Base-by-base conservation (phyloP, 2,888 invertebrate genomes). In the Merodon equestris region DNA sequence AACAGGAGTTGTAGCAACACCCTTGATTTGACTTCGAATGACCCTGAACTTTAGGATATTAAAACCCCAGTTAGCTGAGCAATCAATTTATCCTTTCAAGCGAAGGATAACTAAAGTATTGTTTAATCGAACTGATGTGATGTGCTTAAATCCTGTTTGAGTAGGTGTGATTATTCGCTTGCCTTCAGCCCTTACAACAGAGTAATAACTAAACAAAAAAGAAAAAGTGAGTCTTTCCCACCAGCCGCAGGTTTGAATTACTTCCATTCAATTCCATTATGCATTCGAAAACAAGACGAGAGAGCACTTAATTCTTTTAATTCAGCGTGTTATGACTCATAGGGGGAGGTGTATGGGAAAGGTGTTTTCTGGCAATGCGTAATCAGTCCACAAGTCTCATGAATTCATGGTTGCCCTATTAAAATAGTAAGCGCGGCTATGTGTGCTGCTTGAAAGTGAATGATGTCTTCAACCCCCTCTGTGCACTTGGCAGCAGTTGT, bases 261-360 rank as follows among this genome's bases (percentile, higher is more conserved):
- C 63, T 18, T 72, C 72, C 72, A 72, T 77, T 79, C 70, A 64
- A 58, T 18, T 72, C 72, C 72, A 72, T 77, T 77, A 73, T 77
- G 63, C 72, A 73, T 77, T 72, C 50, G 66, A 68, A 64, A 27
- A 27, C 2, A 27, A 27, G 40, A 9, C 5, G 9, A 40, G n/a
- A 77, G 74, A 79, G 66, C 73, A 79, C 79, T 79, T 79, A 79
- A 79, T 74, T 70, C 74, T 73, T 70, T 70, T 68, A 68, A 79
- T 74, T 74, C 60, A 60, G 73, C 68, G 74, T 79, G 38, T 10
- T 64, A 79, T 79, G 79, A 79, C 63, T 79, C 79, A 79, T 70
- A 68, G 74, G 79, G 50, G 60, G 60, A 58, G 70, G 45, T 58
- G 10, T 40, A 40, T 68, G 77, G 63, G 53, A 79, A 64, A 68